A percentile compares a stretch with the other conserved stretches of the same genome.
Conservation (phyloP, 2,113 vertebrate genomes). For the Charadrius vociferus region DNA sequence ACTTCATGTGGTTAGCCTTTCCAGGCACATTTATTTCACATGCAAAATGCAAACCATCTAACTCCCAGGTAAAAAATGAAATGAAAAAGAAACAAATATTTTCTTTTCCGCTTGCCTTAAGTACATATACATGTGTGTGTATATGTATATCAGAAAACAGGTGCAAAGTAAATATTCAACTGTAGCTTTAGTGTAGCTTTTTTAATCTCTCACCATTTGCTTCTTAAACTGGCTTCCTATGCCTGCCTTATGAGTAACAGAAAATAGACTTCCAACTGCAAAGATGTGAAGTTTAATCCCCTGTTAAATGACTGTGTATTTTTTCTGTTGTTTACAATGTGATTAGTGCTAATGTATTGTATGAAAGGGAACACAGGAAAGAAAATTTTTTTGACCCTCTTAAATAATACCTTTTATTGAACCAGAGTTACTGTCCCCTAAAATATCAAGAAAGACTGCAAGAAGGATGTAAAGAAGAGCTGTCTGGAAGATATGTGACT, state of each 20-base stretch:
- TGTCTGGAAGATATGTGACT: neutral
- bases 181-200: neutral
- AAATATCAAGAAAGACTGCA: neutral
- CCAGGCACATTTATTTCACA: neutral
- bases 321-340: neutral
- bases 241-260: neutral
- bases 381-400: neutral
- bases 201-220: neutral
- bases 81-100: neutral
- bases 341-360: neutral
- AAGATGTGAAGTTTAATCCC: neutral
- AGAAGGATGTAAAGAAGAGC: neutral
- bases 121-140: neutral
- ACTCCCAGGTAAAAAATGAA: neutral
- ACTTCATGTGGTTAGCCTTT: neutral
- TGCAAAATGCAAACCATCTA: neutral
- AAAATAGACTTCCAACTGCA: neutral
- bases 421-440: neutral
- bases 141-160: neutral
- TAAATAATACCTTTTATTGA: neutral
- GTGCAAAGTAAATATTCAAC: neutral
- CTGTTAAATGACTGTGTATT: neutral
- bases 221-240: neutral
- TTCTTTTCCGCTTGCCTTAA: neutral
- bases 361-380: accelerated